Evolutionary conservation across 2,797 vertebrate genomes (phyloP).

Genomic region (Sebastes hubbsi): DNA sequence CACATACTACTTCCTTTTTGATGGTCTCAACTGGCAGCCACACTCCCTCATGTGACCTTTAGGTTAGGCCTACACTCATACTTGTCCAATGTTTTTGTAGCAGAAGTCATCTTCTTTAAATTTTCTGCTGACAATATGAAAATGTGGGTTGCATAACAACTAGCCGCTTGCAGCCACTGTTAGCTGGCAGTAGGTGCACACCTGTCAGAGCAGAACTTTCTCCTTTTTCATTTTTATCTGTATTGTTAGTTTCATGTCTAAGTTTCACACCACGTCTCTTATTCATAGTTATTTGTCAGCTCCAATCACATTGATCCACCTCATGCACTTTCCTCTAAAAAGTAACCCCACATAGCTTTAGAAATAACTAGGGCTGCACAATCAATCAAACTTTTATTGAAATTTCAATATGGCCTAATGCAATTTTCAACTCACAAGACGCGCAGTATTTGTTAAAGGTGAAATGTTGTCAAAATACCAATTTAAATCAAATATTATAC

Average conservation of each 20-base stretch:
- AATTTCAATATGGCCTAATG: rapidly evolving
- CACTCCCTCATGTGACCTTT: constrained; percentile 34
- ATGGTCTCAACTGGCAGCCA: constrained; percentile 15
- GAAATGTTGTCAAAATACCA: too few species aligned
- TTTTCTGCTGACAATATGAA: constrained; percentile 3
- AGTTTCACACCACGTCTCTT: not conserved
- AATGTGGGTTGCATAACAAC: not conserved
- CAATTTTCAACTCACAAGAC: rapidly evolving
- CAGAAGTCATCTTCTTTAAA: not conserved
- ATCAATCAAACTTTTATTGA: too few species aligned
- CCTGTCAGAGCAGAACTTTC: not conserved
- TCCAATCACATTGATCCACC: too few species aligned
- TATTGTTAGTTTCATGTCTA: not conserved
- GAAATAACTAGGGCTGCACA: too few species aligned
- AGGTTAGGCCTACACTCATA: not conserved
- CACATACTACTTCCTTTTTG: constrained; percentile 29
- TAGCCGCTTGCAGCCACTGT: not conserved
- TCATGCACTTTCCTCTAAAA: too few species aligned
- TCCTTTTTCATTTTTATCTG: not conserved
- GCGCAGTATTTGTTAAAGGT: too few species aligned
- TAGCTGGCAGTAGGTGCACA: not conserved
- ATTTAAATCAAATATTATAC: too few species aligned
- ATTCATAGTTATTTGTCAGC: not conserved
- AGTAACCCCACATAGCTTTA: too few species aligned
- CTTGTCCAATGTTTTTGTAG: not conserved